Base-by-base conservation (phyloP, 2,113 vertebrate genomes). In the Carassius auratus region DNA sequence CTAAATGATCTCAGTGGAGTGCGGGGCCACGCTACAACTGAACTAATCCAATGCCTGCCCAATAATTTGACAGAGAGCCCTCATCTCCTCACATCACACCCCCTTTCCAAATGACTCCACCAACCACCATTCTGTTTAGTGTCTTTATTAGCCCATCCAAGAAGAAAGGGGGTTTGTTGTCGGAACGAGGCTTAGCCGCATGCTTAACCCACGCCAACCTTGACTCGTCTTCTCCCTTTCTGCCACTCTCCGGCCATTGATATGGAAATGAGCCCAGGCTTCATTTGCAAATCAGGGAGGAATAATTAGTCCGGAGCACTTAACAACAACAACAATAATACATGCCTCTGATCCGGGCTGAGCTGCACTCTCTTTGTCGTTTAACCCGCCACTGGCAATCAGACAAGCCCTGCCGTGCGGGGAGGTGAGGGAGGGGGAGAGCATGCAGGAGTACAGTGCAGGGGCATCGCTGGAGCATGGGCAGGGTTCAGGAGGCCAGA, bases 1-100 rank as follows among this genome's bases (percentile, higher is more conserved):
- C 93, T 96, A 96, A 96, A 95, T 94, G 95, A 94, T 95, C 95
- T 95, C 95, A 88, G 85, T 87, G 94, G 93, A 95, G 93, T 88
- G 86, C 73, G 2, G 93, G 91, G 87, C 91, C 91, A 92, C 87
- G 92, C 88, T 93, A 93, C 95, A 95, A 93, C 92, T 90, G 88
- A 93, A 91, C 93, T 94, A 95, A 96, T 95, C 93, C 92, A 92
- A 91, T 89, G 93, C 91, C 92, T 92, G 91, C 93, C 93, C 90
- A 88, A 93, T 95, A 94, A 94, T 93, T 94, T 94, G 92, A 94
- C 93, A 92, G 92, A 92, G 91, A 91, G 91, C 90, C 89, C 89
- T 88, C 87, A 23, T 76, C 84, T 91, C 90, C 87, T 88, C 42
- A 9, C 42, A 12, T 88, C 45, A 3, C 45, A 3, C 78, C 77